Conservation (phyloP, 2,888 invertebrate genomes). For the Lacanobia wlatinum region DNA sequence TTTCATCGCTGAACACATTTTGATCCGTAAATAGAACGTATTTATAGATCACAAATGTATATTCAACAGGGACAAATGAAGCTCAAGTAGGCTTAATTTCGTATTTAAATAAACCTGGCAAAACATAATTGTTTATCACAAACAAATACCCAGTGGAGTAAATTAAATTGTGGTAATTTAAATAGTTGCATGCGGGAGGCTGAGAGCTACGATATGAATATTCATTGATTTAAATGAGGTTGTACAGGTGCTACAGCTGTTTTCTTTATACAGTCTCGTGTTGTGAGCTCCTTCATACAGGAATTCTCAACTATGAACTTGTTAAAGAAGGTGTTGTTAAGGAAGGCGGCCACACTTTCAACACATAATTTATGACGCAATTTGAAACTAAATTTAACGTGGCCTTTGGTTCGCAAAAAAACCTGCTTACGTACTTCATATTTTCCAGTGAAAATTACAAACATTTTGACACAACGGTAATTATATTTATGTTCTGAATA, state of each 20-base stretch:
- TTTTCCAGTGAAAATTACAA: constrained; percentile 2
- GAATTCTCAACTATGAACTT: constrained; percentile 57
- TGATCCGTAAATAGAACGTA: constrained; percentile 17
- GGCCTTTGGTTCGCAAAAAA: constrained; percentile 14
- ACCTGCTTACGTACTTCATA: constrained; percentile 14
- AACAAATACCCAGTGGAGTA: constrained; percentile 38
- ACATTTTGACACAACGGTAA: not conserved
- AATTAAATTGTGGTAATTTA: constrained; percentile 58
- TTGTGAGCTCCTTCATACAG: constrained; percentile 66
- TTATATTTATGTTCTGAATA: constrained; percentile 1
- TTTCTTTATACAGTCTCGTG: constrained; percentile 67
- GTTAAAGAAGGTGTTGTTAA: constrained; percentile 11
- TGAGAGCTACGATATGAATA: constrained; percentile 67
- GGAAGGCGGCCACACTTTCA: constrained; percentile 14
- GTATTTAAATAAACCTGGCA: constrained; percentile 40
- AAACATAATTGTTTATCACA: constrained; percentile 50
- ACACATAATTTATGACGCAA: constrained; percentile 37
- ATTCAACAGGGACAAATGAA: constrained; percentile 24
- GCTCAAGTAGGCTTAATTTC: constrained; percentile 33
- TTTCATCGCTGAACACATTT: constrained; percentile 15
- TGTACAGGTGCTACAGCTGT: constrained; percentile 57
- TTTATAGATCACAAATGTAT: constrained; percentile 35
- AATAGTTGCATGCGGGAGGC: constrained; percentile 64
- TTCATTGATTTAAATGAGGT: constrained; percentile 68
- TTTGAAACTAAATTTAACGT: constrained; percentile 20